Conservation (phyloP, 2,797 vertebrate species). For the Loriculus beryllinus region DNA sequence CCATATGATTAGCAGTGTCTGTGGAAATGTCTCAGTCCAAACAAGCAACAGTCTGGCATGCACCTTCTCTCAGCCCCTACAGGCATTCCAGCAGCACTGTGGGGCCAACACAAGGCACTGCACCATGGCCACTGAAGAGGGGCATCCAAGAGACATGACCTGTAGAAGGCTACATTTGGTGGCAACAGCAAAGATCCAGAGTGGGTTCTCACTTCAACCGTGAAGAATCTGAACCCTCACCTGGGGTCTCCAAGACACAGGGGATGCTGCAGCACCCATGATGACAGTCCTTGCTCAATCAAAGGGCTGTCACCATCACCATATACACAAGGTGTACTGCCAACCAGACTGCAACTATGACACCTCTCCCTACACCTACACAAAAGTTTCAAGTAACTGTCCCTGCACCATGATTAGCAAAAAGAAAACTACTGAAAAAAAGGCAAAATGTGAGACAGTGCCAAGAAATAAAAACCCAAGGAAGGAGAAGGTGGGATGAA, state of each 20-base stretch:
- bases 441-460: not conserved
- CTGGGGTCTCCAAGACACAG: rapidly evolving
- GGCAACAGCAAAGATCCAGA: not conserved
- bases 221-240: not conserved
- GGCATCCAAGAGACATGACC: not conserved
- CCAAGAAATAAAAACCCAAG: not conserved
- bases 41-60: not conserved
- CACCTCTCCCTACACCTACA: not conserved
- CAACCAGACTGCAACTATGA: not conserved
- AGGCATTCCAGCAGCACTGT: rapidly evolving
- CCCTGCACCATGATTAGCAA: not conserved
- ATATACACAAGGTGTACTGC: not conserved
- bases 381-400: not conserved
- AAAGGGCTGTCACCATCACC: not conserved
- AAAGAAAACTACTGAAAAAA: not conserved
- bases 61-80: not conserved
- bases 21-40: not conserved
- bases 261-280: not conserved
- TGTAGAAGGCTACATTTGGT: not conserved
- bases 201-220: not conserved
- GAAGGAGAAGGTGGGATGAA: not conserved
- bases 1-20: rapidly evolving
- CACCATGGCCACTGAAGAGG: rapidly evolving
- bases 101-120: not conserved
- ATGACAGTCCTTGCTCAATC: not conserved